Conservation (phyloP, 53 echinoderm and acorn worm species). For the Paracentrotus lividus region DNA sequence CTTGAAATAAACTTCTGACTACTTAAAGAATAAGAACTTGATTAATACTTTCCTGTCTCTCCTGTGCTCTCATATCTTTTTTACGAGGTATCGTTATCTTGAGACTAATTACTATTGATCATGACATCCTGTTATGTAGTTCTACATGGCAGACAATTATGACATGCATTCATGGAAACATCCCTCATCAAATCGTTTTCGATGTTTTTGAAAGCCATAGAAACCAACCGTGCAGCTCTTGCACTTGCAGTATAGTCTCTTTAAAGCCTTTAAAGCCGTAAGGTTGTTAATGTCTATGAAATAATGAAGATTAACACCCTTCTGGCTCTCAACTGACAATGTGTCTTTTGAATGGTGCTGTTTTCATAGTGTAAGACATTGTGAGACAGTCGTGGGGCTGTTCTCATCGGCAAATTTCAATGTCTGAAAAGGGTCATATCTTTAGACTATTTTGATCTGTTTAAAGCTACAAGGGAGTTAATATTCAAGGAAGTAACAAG, state of each 20-base stretch:
- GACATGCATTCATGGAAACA: slow-evolving; percentile 1
- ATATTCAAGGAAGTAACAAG: too few species aligned
- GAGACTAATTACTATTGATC: not conserved
- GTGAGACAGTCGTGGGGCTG: not conserved
- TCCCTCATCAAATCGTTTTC: not conserved
- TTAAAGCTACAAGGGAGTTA: too few species aligned
- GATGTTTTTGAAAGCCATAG: not conserved
- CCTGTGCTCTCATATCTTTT: not conserved
- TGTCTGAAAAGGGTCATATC: too few species aligned
- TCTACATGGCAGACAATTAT: not conserved
- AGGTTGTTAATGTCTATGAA: too few species aligned
- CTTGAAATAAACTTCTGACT: too few species aligned
- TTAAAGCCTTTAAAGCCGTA: too few species aligned
- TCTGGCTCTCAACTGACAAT: too few species aligned
- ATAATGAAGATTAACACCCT: too few species aligned
- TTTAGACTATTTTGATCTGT: too few species aligned
- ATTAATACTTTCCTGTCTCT: not conserved
- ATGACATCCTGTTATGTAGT: slow-evolving; percentile 21
- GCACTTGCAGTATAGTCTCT: too few species aligned
- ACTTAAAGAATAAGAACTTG: not conserved
- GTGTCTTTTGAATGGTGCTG: too few species aligned
- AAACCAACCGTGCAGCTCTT: not conserved
- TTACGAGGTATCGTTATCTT: not conserved
- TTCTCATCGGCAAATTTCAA: too few species aligned
- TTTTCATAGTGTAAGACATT: not conserved